These are phyloP conservation scores for Cyclophora punctaria DNA, from an alignment of 2,888 invertebrate species.

Conservation along the genomic window DNA sequence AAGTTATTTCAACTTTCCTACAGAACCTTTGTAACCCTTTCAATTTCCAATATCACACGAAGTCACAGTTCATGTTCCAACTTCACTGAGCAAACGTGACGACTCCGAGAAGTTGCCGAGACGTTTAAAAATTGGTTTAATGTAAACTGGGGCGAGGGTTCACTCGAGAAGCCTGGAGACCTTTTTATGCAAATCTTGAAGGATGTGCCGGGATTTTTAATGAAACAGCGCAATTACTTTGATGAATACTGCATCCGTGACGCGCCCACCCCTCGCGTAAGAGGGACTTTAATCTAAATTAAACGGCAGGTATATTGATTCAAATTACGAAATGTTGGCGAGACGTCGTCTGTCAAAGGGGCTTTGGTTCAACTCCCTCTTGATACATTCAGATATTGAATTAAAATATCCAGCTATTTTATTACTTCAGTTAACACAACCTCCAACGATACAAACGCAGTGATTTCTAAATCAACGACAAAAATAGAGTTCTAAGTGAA, in stretches of 20 bases:
- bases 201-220: constrained; percentile 67
- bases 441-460: neutral
- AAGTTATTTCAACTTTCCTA: too few relatives aligned
- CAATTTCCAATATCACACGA: constrained; percentile 1
- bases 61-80: constrained; percentile 18
- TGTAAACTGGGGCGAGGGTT: constrained; percentile 35
- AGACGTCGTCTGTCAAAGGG: neutral
- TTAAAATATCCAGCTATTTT: too few relatives aligned
- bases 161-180: constrained; percentile 37
- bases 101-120: constrained; percentile 33
- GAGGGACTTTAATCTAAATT: constrained; percentile 33
- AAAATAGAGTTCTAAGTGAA: constrained; percentile 18
- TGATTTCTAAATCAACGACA: too few relatives aligned
- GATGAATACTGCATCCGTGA: constrained; percentile 57
- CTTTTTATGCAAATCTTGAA: constrained; percentile 70
- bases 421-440: too few relatives aligned
- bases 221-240: constrained; percentile 65
- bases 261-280: constrained; percentile 28
- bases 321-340: constrained; percentile 25
- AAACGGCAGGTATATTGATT: constrained; percentile 43
- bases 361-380: neutral
- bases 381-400: too few relatives aligned
- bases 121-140: constrained; percentile 54
- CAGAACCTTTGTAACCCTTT: too few relatives aligned
- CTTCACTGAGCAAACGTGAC: constrained; percentile 35